Evolutionary conservation across 2,113 vertebrate species (phyloP).

Genomic region (Mustela nigripes): DNA sequence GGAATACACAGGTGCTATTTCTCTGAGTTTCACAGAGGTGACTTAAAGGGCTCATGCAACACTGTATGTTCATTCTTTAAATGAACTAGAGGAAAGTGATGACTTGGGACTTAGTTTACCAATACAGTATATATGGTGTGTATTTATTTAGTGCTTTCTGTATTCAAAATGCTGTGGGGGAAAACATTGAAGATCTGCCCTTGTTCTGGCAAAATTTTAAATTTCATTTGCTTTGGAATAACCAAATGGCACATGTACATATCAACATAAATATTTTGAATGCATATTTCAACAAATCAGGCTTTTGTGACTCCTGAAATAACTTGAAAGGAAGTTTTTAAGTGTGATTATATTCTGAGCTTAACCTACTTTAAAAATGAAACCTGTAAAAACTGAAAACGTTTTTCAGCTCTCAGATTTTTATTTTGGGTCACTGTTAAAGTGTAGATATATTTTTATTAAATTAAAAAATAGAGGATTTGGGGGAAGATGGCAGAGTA

Average conservation of each 20-base stretch:
- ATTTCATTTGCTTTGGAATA: slow-evolving; percentile 40
- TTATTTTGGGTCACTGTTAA: slow-evolving; percentile 57
- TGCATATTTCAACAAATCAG: slow-evolving; percentile 61
- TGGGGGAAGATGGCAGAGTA: neutral
- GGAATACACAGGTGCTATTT: slow-evolving; percentile 16
- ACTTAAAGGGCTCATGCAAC: neutral
- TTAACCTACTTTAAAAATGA: slow-evolving; percentile 67
- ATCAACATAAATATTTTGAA: slow-evolving; percentile 66
- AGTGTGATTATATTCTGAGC: slow-evolving; percentile 51
- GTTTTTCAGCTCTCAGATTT: neutral
- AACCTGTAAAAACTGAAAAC: slow-evolving; percentile 43
- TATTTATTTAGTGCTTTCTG: neutral
- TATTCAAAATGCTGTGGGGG: slow-evolving; percentile 10
- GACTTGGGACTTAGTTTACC: neutral
- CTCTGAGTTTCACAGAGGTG: slow-evolving; percentile 39
- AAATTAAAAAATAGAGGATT: slow-evolving; percentile 40
- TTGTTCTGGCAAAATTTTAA: slow-evolving; percentile 37
- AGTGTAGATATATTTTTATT: neutral
- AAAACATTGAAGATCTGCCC: neutral
- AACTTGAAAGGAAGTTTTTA: slow-evolving; percentile 55
- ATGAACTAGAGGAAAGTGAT: slow-evolving; percentile 21
- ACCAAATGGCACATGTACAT: slow-evolving; percentile 32
- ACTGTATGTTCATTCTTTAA: neutral
- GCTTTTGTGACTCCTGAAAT: slow-evolving; percentile 40
- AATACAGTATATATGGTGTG: neutral